phyloP scores from a whole-genome alignment of 1,140 invertebrate species.

The Stenopsyche tienmushanensis region DNA sequence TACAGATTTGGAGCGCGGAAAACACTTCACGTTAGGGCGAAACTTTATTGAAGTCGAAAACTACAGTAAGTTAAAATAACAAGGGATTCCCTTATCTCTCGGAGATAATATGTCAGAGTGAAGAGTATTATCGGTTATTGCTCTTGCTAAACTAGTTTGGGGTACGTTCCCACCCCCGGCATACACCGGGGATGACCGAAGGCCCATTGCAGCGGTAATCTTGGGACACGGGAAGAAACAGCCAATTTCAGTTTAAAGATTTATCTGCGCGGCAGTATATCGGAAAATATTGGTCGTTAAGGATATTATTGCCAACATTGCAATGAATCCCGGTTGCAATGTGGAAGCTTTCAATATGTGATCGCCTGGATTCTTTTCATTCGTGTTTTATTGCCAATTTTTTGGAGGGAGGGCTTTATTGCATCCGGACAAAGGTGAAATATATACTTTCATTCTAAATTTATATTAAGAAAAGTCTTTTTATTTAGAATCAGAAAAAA shows the following conservation, averaged over 20 bases:
- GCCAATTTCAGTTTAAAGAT: slow-evolving; percentile 37
- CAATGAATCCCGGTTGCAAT: slow-evolving; percentile 20
- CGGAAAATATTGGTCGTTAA: slow-evolving; percentile 40
- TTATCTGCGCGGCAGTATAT: slow-evolving; percentile 35
- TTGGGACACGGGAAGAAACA: slow-evolving; percentile 19
- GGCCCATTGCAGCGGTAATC: slow-evolving; percentile 31
- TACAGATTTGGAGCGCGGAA: slow-evolving; percentile 12
- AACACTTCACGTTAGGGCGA: slow-evolving; percentile 5
- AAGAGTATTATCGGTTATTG: slow-evolving; percentile 40
- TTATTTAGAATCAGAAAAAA: too few species aligned
- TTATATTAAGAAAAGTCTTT: too few species aligned
- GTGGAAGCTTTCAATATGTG: too few species aligned
- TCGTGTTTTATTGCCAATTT: too few species aligned
- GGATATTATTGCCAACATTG: slow-evolving; percentile 35
- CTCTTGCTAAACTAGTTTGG: slow-evolving; percentile 39
- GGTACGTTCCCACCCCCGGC: slow-evolving; percentile 2
- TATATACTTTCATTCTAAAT: too few species aligned
- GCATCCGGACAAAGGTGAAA: too few species aligned
- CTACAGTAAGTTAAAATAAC: slow-evolving; percentile 39
- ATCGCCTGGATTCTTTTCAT: too few species aligned
- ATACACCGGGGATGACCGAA: slow-evolving; percentile 10
- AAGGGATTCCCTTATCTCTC: slow-evolving; percentile 40
- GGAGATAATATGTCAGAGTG: slow-evolving; percentile 40
- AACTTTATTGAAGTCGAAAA: slow-evolving; percentile 37
- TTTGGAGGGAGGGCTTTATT: too few species aligned